Evolutionary conservation across 2,888 invertebrate genomes (phyloP).

Genomic region (Platycnemis pennipes): DNA sequence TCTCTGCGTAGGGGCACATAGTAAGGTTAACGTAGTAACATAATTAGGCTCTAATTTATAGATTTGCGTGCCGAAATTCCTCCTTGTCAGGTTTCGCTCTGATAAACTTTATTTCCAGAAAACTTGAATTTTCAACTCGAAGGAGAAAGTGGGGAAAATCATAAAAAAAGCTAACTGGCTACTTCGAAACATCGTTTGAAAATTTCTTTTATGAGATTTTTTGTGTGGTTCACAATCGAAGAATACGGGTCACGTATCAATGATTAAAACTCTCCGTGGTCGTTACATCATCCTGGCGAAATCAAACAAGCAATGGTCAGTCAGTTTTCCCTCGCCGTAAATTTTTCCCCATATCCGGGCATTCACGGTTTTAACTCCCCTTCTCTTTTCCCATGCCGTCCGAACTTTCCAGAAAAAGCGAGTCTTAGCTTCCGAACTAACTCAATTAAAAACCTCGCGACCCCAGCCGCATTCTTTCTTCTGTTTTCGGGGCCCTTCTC

Average conservation of each 20-base stretch:
- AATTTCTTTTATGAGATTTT: background rate
- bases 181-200: background rate
- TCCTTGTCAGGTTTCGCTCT: no score
- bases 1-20: no score
- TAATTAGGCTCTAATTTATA: no score
- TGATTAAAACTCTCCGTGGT: background rate
- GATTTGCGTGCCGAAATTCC: no score
- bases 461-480: background rate
- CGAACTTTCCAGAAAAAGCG: background rate
- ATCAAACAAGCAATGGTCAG: background rate
- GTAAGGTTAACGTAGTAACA: no score
- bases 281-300: background rate
- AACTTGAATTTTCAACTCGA: background rate
- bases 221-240: no score
- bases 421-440: background rate
- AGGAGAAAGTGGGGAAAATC: background rate
- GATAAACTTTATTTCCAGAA: no score
- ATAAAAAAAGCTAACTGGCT: background rate
- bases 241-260: background rate
- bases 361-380: background rate
- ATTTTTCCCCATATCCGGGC: background rate
- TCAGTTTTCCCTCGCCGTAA: background rate
- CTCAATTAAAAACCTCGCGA: background rate
- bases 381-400: background rate
- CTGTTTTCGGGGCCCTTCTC: background rate